Evolutionary conservation across 2,888 invertebrate species (phyloP), one percentile per base, ranked within the genome.

Genomic region (Cerastis rubricosa): DNA sequence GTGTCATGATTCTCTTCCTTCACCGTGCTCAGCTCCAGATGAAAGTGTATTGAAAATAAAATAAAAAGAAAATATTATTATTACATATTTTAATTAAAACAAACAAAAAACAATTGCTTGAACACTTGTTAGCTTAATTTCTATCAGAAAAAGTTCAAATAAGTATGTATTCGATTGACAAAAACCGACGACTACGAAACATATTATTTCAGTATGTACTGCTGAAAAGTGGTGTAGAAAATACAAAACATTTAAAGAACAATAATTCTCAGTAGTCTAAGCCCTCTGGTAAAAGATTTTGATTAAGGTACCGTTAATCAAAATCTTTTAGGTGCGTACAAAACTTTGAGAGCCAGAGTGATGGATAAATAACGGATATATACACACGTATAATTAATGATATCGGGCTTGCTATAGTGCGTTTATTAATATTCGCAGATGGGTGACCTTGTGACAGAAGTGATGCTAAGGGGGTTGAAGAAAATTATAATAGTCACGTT

Each of bases 351-450:
- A 76, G 0, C n/a, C 64, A 49, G n/a, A 29, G 19, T 14, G 11
- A 76, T 40, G 66, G 22, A 71, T 86, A 86, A 84, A 83, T 74
- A 83, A 79, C 74, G 87, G 80, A 63, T 66, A 71, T 68, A 71
- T 70, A 70, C 65, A 54, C 61, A 76, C 47, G 40, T 85, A 65
- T 57, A 59, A n/a, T n/a, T n/a, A 76, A 54, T 59, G 57, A 74
- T 84, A 86, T 86, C 29, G 51, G 45, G 47, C 17, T 67, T 40
- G 57, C 64, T 83, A 68, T 86, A 84, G 68, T 69, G 59, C 83
- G 86, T 83, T 72, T 83, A 83, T 78, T 86, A 83, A 83, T 86
- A 72, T 83, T 78, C 66, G 59, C 35, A 45, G 66, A 83, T 86
- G 86, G 86, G 45, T 72, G 78, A 63, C 35, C 12, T 67, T 72